phyloP scores from a whole-genome alignment of 2,888 invertebrate species.

The Amaurobius ferox region DNA sequence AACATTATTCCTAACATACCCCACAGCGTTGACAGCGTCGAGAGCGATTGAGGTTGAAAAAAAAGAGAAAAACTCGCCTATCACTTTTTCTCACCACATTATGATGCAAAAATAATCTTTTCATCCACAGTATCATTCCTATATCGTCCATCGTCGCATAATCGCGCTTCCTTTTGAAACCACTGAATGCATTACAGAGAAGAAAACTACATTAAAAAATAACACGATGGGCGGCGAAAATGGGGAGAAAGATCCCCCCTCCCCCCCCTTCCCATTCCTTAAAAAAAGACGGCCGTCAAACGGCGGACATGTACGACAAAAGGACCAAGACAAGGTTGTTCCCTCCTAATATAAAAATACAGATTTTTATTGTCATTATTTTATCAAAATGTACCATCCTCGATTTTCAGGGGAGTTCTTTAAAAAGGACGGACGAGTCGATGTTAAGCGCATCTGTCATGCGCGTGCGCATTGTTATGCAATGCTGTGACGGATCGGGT shows the following conservation, averaged over 20 bases:
- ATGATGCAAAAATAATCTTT: conserved; percentile 12
- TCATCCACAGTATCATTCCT: not conserved
- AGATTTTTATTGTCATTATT: not conserved
- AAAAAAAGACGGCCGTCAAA: not conserved
- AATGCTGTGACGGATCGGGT: not conserved
- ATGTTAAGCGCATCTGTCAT: not conserved
- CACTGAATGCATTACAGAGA: conserved; percentile 10
- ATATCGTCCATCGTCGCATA: not conserved
- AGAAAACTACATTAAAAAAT: conserved; percentile 6
- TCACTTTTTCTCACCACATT: not conserved
- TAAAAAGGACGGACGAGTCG: not conserved
- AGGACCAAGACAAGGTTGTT: not conserved
- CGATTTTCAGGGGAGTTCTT: not conserved
- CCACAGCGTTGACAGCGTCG: not conserved
- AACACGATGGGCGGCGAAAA: not conserved
- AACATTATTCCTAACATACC: no score
- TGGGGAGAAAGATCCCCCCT: not conserved
- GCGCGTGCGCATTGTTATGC: conserved; percentile 11
- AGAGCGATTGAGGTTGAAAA: not conserved
- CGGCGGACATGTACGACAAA: not conserved
- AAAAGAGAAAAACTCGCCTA: not conserved
- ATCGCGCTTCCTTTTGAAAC: conserved; percentile 1
- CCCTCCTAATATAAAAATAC: not conserved
- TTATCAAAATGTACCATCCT: not conserved
- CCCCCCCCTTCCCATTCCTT: not conserved